phyloP scores from a whole-genome alignment of 2,113 vertebrate species.

The Lipotes vexillifer region DNA sequence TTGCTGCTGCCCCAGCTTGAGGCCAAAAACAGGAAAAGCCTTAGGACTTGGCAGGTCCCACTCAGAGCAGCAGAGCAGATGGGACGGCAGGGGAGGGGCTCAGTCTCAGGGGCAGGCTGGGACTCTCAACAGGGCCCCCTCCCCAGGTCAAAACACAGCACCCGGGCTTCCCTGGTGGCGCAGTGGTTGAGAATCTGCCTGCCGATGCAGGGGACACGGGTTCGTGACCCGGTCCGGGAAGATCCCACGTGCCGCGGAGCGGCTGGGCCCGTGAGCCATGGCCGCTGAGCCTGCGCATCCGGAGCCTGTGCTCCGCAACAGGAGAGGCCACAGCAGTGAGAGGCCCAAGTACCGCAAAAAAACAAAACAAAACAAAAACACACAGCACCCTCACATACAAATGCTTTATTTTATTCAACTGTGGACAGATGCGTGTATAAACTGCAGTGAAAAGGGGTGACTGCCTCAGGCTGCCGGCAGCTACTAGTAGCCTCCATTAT shows the following conservation, averaged over 20 bases:
- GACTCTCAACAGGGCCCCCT: not conserved
- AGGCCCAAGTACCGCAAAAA: no score
- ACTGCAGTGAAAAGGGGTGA: not conserved
- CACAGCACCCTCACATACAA: not conserved
- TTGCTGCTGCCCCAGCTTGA: not conserved
- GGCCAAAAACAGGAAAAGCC: not conserved
- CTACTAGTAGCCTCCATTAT: rapidly evolving
- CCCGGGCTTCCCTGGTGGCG: no score
- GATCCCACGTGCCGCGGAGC: no score
- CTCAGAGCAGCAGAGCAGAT: not conserved
- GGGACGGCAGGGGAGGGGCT: not conserved
- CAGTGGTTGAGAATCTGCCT: no score
- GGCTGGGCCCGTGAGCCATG: no score
- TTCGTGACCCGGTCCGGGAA: no score
- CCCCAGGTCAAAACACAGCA: not conserved
- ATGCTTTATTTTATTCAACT: not conserved
- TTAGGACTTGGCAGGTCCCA: not conserved
- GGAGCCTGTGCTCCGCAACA: no score
- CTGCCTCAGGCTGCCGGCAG: not conserved
- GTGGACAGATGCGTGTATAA: not conserved
- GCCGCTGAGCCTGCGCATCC: no score
- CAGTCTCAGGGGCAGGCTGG: not conserved
- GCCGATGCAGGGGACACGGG: no score
- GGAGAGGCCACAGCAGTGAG: no score
- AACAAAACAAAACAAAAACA: no score